These are phyloP conservation scores for Hippopotamyrus pictus DNA, from an alignment of 2,797 vertebrate species.

Conservation along the genomic window DNA sequence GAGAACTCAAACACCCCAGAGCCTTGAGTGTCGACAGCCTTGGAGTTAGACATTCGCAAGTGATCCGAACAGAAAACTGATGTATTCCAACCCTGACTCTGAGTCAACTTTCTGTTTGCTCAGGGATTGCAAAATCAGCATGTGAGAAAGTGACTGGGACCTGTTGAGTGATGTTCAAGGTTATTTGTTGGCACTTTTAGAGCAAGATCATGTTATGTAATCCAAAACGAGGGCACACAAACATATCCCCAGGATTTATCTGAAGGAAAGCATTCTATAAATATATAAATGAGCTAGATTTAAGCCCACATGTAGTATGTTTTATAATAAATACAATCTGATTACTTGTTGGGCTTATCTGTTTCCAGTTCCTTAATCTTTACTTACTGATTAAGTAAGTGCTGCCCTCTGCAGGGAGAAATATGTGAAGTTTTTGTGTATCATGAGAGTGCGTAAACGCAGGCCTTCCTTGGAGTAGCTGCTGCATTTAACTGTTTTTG, in stretches of 20 bases:
- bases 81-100: background rate
- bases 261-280: background rate
- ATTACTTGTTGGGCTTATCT: background rate
- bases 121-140: background rate
- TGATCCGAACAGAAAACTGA: background rate
- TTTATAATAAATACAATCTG: background rate
- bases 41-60: background rate
- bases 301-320: background rate
- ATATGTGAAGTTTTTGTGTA: background rate
- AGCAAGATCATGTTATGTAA: slow-evolving; percentile 17
- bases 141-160: background rate
- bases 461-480: background rate
- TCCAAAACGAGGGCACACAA: slow-evolving; percentile 38
- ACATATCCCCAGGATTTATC: slow-evolving; percentile 27
- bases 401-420: slow-evolving; percentile 33
- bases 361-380: background rate
- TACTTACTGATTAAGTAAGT: slow-evolving; percentile 1
- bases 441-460: background rate
- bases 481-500: background rate
- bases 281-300: background rate
- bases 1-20: background rate
- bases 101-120: background rate
- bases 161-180: slow-evolving; percentile 21
- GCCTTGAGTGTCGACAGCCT: background rate
- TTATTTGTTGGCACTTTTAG: slow-evolving; percentile 21